Evolutionary conservation across 2,113 vertebrate species (phyloP).

Genomic region (Chaetura pelagica): DNA sequence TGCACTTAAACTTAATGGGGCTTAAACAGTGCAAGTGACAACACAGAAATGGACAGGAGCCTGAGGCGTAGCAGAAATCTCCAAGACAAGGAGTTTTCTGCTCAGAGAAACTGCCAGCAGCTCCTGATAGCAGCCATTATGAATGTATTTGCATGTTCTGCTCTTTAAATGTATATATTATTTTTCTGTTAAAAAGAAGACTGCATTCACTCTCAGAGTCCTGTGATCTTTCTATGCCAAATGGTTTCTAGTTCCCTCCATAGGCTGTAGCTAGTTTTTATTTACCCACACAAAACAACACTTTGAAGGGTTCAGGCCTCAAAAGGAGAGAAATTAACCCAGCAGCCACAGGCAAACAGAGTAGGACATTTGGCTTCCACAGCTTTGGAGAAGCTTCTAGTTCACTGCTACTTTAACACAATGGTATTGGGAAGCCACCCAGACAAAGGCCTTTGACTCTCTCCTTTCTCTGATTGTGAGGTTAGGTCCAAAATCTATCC

Average conservation of each 20-base stretch:
- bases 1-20: conserved; percentile 41
- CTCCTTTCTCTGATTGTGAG: background rate
- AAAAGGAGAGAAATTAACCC: conserved; percentile 19
- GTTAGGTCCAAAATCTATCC: background rate
- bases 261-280: background rate
- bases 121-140: background rate
- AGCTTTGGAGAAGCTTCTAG: background rate
- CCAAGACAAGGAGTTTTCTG: background rate
- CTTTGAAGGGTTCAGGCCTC: conserved; percentile 2
- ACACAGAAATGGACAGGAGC: background rate
- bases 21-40: conserved; percentile 25
- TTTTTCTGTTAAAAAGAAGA: conserved; percentile 20
- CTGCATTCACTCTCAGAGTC: background rate
- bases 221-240: background rate
- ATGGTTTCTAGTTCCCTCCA: conserved; percentile 5
- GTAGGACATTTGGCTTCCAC: background rate
- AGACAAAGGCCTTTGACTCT: background rate
- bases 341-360: background rate
- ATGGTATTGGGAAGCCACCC: background rate
- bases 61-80: background rate
- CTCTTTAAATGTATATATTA: background rate
- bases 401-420: background rate
- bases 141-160: background rate
- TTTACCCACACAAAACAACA: background rate
- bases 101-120: conserved; percentile 5